Conservation (phyloP, 2,113 vertebrate species). For the Perca flavescens region DNA sequence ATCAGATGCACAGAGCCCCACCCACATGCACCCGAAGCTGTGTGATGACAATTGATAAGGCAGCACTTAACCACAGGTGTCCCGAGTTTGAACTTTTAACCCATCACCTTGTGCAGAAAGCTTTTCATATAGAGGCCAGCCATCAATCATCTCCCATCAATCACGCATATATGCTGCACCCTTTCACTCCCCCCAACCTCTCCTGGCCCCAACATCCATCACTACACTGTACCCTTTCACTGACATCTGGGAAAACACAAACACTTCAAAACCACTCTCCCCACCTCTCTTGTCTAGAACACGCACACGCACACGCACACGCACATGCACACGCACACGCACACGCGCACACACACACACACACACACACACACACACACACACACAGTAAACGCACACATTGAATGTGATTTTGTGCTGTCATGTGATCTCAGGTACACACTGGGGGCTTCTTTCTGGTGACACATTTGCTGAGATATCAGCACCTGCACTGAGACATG, state of each 20-base stretch:
- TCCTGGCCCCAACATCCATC: constrained; percentile 74
- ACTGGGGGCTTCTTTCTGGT: constrained; percentile 52
- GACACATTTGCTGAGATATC: constrained; percentile 68
- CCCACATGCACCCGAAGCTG: constrained; percentile 23
- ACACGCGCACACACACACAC: constrained; percentile 28
- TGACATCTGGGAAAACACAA: constrained; percentile 78
- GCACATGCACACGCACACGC: constrained; percentile 14
- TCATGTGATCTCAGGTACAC: constrained; percentile 64
- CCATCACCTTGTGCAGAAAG: constrained; percentile 74
- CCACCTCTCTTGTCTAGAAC: constrained; percentile 31
- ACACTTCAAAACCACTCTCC: constrained; percentile 59
- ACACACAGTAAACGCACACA: constrained; percentile 24
- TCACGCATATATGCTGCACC: constrained; percentile 60
- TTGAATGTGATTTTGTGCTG: constrained; percentile 54
- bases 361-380: constrained; percentile 30
- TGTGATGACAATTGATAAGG: constrained; percentile 72
- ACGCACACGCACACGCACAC: constrained; percentile 16
- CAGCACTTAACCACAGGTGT: constrained; percentile 74
- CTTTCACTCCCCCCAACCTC: constrained; percentile 56
- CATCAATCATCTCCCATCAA: constrained; percentile 78
- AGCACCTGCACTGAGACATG: constrained; percentile 60
- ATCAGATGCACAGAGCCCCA: constrained; percentile 23
- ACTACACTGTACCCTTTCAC: constrained; percentile 66
- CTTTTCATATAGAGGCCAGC: constrained; percentile 58
- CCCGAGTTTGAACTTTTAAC: constrained; percentile 74